Evolutionary conservation across 1,140 invertebrate species (phyloP).

Genomic region (Doryteuthis pealeii): DNA sequence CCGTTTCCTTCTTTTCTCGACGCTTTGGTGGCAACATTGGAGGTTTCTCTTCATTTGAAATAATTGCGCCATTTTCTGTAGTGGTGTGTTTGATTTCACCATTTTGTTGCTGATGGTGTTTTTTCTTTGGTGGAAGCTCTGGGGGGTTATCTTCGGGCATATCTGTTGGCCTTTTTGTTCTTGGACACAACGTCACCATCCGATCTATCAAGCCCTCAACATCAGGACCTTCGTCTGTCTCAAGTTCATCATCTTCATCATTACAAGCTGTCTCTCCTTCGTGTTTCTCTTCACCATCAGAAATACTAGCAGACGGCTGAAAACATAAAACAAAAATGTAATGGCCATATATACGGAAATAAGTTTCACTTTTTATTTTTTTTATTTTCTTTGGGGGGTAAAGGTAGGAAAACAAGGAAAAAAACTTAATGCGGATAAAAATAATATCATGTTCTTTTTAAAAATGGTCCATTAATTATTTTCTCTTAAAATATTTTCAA

Average conservation of each 20-base stretch:
- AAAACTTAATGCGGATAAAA: no score
- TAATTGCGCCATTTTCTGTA: constrained; percentile 17
- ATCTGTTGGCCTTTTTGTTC: constrained; percentile 29
- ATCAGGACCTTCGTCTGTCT: constrained; percentile 43
- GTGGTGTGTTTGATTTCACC: constrained; percentile 39
- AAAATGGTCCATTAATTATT: no score
- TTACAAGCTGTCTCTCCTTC: constrained; percentile 21
- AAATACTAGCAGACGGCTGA: constrained; percentile 12
- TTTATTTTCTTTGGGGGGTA: no score
- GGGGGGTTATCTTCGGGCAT: constrained; percentile 37
- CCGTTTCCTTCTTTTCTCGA: constrained; percentile 39
- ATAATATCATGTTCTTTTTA: no score
- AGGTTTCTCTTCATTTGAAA: constrained; percentile 23
- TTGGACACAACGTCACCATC: constrained; percentile 46
- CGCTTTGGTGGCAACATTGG: constrained; percentile 43
- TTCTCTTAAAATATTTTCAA: no score
- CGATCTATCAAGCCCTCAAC: constrained; percentile 45
- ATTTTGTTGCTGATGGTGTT: constrained; percentile 34
- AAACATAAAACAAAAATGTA: constrained; percentile 1
- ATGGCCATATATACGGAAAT: no score
- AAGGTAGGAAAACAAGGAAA: no score
- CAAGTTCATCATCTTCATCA: constrained; percentile 23
- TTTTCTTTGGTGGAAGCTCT: constrained; percentile 51
- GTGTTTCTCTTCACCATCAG: constrained; percentile 15
- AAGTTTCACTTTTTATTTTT: no score